Conservation (phyloP, 2,113 vertebrate genomes). For the Podarcis raffonei region DNA sequence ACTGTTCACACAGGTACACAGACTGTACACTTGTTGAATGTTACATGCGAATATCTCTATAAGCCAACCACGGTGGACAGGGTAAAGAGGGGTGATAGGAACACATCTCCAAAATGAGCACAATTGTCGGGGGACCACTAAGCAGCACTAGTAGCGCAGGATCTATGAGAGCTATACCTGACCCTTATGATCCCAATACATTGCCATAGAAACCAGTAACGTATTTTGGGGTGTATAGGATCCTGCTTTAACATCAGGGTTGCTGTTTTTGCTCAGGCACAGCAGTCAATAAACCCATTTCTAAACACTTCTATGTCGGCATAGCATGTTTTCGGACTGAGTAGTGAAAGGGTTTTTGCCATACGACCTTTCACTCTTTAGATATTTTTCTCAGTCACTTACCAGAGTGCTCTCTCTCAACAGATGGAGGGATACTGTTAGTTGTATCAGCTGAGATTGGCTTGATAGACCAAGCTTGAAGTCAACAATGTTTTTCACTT, state of each 20-base stretch:
- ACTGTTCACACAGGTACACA: no score
- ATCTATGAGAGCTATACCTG: background rate
- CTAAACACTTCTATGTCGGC: background rate
- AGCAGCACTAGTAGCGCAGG: background rate
- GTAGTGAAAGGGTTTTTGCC: background rate
- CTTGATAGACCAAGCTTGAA: slow-evolving; percentile 8
- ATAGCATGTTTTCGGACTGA: background rate
- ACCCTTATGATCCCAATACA: background rate
- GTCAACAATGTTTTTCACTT: background rate
- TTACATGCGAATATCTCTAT: no score
- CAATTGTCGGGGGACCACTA: background rate
- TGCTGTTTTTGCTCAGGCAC: background rate
- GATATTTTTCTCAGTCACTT: background rate
- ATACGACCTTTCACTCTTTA: background rate
- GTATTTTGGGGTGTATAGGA: background rate
- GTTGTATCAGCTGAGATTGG: background rate
- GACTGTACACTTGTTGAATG: no score
- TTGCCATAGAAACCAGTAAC: background rate
- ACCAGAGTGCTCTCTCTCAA: background rate
- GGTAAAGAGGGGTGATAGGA: background rate
- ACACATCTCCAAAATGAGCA: no score
- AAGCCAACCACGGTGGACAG: no score
- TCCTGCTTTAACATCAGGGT: background rate
- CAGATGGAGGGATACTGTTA: background rate
- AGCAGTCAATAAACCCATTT: background rate